Conservation (phyloP, 2,888 invertebrate genomes). For the Spilarctia lutea region DNA sequence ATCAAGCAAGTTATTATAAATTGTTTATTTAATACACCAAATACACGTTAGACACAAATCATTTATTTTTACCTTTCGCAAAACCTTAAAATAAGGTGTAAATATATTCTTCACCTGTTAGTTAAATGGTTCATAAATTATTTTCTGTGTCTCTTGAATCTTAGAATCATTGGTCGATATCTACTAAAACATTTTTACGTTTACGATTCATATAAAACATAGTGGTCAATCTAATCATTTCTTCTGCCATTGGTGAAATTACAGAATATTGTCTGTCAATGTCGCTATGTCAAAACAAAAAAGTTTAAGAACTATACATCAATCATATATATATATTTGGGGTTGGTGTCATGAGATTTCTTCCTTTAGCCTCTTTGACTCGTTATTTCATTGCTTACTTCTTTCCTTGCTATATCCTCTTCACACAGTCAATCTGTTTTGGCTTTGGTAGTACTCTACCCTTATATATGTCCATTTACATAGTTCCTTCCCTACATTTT, state of each 20-base stretch:
- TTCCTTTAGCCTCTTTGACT: no score
- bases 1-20: not conserved
- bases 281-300: not conserved
- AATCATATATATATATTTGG: not conserved
- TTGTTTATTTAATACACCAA: not conserved
- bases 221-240: not conserved
- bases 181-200: not conserved
- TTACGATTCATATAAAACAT: not conserved
- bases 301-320: not conserved
- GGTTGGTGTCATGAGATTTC: no score
- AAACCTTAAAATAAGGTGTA: not conserved
- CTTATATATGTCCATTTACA: no score
- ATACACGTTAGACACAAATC: not conserved
- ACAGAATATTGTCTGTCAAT: not conserved
- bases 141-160: not conserved
- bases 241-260: not conserved
- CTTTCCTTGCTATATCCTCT: no score
- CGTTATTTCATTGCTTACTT: no score
- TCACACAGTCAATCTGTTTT: no score
- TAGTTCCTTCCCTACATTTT: no score
- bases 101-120: not conserved
- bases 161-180: not conserved
- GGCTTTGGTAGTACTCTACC: no score
- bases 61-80: not conserved
- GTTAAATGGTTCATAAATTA: not conserved